Evolutionary conservation across 2,113 vertebrate genomes (phyloP).

Genomic region (Emydura subglobosa): DNA sequence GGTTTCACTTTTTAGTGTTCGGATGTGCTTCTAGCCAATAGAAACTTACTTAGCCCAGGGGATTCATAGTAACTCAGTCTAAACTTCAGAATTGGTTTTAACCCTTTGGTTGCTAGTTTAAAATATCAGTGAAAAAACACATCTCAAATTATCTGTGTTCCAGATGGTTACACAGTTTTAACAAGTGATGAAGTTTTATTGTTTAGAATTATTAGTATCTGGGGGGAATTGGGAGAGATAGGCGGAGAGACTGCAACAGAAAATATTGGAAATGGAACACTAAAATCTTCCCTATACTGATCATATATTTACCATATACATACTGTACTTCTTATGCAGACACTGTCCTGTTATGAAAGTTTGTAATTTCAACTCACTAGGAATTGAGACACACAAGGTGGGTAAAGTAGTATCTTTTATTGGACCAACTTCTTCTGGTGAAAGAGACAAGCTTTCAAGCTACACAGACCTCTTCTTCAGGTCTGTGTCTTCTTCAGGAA

Average conservation of each 20-base stretch:
- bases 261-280: not conserved
- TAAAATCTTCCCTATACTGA: not conserved
- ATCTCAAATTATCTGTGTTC: not conserved
- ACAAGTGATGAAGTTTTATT: not conserved
- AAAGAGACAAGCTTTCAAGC: not conserved
- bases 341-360: accelerated
- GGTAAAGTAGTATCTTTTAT: not conserved
- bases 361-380: not conserved
- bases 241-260: accelerated
- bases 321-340: accelerated
- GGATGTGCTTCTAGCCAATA: not conserved
- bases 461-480: not conserved
- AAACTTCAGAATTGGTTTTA: not conserved
- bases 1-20: not conserved
- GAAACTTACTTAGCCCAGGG: accelerated
- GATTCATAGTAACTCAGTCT: not conserved
- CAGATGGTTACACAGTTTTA: not conserved
- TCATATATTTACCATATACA: not conserved
- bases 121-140: not conserved
- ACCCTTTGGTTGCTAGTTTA: not conserved
- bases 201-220: not conserved
- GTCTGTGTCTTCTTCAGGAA: not conserved
- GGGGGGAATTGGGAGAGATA: not conserved
- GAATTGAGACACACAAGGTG: not conserved
- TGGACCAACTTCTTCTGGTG: not conserved